Conservation (phyloP, 2,888 invertebrate genomes). For the Hemicrepidius hirtus region DNA sequence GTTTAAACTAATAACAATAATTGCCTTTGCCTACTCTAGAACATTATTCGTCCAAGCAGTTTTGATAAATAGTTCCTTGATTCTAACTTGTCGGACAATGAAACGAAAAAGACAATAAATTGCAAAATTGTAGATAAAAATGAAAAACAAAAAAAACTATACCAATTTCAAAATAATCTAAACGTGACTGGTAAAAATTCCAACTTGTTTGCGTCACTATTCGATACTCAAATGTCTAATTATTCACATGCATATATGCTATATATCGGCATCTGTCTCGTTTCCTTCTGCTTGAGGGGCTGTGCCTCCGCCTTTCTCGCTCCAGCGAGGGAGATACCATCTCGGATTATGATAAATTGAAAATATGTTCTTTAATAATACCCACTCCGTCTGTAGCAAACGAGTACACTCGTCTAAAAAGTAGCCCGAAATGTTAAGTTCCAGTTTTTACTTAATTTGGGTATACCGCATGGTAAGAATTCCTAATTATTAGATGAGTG, state of each 20-base stretch:
- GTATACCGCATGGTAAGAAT: slow-evolving; percentile 26
- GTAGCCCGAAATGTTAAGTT: slow-evolving; percentile 21
- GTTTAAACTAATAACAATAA: not conserved
- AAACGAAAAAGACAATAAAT: not conserved
- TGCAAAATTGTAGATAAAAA: not conserved
- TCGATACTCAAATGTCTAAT: slow-evolving; percentile 66
- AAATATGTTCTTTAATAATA: slow-evolving; percentile 66
- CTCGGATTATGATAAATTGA: slow-evolving; percentile 67
- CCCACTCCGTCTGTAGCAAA: slow-evolving; percentile 39
- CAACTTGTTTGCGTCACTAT: slow-evolving; percentile 62
- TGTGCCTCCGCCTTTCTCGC: slow-evolving; percentile 35
- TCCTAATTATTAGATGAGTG: slow-evolving; percentile 43
- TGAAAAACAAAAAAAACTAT: not conserved
- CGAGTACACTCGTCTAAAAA: slow-evolving; percentile 26
- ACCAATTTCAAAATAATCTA: slow-evolving; percentile 20
- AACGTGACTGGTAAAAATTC: slow-evolving; percentile 59
- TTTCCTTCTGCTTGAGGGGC: slow-evolving; percentile 39
- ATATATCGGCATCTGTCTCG: slow-evolving; percentile 52
- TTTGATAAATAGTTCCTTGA: no score
- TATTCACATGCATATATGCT: slow-evolving; percentile 64
- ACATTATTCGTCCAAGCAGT: not conserved
- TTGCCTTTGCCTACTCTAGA: not conserved
- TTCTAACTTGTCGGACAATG: no score
- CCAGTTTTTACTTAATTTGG: slow-evolving; percentile 34
- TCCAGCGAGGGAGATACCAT: slow-evolving; percentile 59